These are phyloP conservation scores for Sinocyclocheilus grahami DNA, from an alignment of 2,113 vertebrate species.

Conservation along the genomic window DNA sequence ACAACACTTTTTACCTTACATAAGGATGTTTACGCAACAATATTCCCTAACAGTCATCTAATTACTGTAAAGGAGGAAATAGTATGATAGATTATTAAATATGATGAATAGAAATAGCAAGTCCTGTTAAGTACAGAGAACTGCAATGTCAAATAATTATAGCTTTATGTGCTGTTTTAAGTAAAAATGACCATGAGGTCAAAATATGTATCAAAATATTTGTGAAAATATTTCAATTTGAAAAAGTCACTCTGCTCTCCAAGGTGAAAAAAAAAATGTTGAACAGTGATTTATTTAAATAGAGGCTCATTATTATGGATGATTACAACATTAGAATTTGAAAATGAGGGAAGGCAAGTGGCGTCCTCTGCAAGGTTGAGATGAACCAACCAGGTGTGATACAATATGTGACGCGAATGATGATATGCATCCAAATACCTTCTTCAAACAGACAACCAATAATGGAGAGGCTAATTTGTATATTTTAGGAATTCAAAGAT, in stretches of 20 bases:
- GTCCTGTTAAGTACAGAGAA: neutral
- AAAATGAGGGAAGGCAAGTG: neutral
- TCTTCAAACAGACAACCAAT: conserved; percentile 35
- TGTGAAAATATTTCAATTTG: neutral
- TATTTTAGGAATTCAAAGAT: conserved; percentile 28
- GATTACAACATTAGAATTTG: conserved; percentile 5
- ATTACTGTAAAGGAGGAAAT: neutral
- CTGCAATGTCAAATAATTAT: neutral
- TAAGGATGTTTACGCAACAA: neutral
- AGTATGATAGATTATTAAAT: no score
- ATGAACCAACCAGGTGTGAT: conserved; percentile 11
- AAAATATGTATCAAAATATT: neutral
- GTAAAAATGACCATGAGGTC: neutral
- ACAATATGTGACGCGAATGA: neutral
- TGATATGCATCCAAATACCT: conserved; percentile 4
- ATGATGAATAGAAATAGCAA: no score
- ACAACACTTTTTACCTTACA: neutral
- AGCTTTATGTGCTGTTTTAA: neutral
- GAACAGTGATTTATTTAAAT: neutral
- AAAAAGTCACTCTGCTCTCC: neutral
- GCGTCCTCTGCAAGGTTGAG: neutral
- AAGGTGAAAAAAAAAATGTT: neutral
- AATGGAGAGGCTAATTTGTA: conserved; percentile 26
- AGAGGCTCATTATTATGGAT: conserved; percentile 3
- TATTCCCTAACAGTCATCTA: no score